Evolutionary conservation across 2,113 vertebrate genomes (phyloP).

Genomic region (Indicator maculatus): DNA sequence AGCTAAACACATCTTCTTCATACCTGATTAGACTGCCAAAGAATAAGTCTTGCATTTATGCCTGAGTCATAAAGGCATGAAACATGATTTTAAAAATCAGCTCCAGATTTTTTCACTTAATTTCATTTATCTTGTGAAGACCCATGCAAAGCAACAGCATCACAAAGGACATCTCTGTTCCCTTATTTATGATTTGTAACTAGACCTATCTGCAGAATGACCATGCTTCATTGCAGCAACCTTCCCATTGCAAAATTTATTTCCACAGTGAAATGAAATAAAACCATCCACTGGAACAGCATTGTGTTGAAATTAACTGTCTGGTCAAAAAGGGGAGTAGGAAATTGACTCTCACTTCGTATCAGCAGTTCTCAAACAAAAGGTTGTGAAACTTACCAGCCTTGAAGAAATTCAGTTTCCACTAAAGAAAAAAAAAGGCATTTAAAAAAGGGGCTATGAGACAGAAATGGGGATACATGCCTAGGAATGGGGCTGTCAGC

Average conservation of each 20-base stretch:
- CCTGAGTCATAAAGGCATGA: background rate
- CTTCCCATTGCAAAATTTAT: background rate
- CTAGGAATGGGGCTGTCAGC: background rate
- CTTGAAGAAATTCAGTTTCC: background rate
- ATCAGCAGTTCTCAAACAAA: background rate
- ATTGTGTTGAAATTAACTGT: constrained; percentile 5
- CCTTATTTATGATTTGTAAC: background rate
- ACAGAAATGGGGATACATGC: background rate
- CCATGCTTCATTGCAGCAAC: background rate
- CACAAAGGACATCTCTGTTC: background rate
- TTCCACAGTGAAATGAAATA: background rate
- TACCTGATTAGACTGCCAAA: background rate
- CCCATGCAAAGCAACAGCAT: background rate
- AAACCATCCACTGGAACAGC: background rate
- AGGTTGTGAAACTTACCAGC: background rate
- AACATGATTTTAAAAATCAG: background rate
- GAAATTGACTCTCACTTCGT: background rate
- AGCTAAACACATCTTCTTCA: background rate
- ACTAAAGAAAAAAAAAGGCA: background rate
- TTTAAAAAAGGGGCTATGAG: background rate
- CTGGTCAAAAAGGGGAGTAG: constrained; percentile 2
- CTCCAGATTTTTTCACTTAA: background rate
- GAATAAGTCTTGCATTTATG: background rate
- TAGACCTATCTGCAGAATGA: background rate
- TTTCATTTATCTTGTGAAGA: background rate